A percentile compares a stretch with the other conserved stretches of the same genome.
These are phyloP conservation scores for Platalea minor DNA, from an alignment of 2,797 vertebrate species.

Conservation along the genomic window DNA sequence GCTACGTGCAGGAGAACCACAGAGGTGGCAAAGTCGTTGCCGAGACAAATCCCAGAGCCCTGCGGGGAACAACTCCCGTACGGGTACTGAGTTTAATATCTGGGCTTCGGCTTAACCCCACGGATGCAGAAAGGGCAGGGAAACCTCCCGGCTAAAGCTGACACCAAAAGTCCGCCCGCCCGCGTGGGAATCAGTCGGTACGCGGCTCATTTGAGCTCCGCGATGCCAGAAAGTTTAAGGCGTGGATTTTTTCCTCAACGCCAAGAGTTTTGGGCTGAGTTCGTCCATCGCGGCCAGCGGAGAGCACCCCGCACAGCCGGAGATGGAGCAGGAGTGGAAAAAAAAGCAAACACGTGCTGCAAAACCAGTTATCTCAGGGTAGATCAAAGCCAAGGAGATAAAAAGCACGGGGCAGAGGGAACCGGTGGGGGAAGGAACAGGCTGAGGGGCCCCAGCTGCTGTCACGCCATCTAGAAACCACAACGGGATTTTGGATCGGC, in stretches of 20 bases:
- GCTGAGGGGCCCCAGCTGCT: background rate
- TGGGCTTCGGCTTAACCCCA: background rate
- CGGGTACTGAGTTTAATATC: background rate
- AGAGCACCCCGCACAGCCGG: background rate
- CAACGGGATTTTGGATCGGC: background rate
- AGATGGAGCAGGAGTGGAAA: background rate
- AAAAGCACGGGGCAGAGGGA: background rate
- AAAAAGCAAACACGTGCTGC: background rate
- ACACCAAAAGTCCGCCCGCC: background rate
- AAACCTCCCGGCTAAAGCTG: background rate
- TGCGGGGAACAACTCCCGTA: background rate
- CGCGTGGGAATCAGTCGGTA: accelerated
- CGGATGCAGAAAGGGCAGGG: background rate
- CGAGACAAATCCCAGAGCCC: background rate
- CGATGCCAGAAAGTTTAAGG: accelerated
- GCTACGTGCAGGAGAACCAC: background rate
- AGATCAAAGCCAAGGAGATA: conserved; percentile 29
- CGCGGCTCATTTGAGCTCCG: background rate
- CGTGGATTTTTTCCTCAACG: background rate
- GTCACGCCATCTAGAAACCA: background rate
- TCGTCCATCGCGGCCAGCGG: background rate
- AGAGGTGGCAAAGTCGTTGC: background rate
- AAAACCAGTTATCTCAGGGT: conserved; percentile 10
- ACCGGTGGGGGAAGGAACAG: background rate
- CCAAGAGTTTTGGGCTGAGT: background rate